Base-by-base conservation (phyloP, 2,113 vertebrate genomes). In the Phrynosoma platyrhinos region DNA sequence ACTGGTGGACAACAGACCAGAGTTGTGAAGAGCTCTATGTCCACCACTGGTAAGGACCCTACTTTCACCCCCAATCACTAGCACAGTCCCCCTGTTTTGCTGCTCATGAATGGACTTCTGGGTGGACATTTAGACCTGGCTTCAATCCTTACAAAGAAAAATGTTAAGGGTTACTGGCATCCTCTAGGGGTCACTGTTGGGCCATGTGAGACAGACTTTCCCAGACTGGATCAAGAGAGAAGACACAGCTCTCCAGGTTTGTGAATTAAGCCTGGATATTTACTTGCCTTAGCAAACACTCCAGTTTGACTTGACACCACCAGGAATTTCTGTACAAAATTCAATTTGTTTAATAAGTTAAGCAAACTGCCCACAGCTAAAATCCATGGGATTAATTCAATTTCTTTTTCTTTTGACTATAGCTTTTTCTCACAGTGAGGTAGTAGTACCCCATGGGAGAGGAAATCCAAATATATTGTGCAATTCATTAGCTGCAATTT, bases 141-240 rank as follows among this genome's bases (percentile, higher is more conserved):
- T 7, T 68, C 58, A 36, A 3, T 21, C 16, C 42, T 55, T 12
- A 14, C 32, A 47, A 20, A 82, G 1, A 75, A 87, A 68, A 32
- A 52, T 64, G 27, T 23, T 40, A 64, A 16, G 25, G 1, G 12
- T 20, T 36, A 52, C 1, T 66, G 84, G 14, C n/a, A 4, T 32
- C 83, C 88, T 75, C 53, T 53, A 81, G 88, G 71, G 42, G 83
- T 68, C 88, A 76, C 83, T n/a, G 9, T 75, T 81, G 77, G 52
- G 52, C 64, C 25, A 66, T 30, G 7, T 71, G 1, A 62, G 2
- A 2, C n/a, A 83, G 5, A 32, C 2, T 32, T 20, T 20, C n/a
- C 30, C 23, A 5, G 27, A 74, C 21, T 27, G 13, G 20, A 10
- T 27, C 84, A 32, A 8, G 1, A 0, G 53, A 10, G 25, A 55